These are phyloP conservation scores for Syncerus caffer DNA, from an alignment of 2,797 vertebrate genomes.

Conservation along the genomic window DNA sequence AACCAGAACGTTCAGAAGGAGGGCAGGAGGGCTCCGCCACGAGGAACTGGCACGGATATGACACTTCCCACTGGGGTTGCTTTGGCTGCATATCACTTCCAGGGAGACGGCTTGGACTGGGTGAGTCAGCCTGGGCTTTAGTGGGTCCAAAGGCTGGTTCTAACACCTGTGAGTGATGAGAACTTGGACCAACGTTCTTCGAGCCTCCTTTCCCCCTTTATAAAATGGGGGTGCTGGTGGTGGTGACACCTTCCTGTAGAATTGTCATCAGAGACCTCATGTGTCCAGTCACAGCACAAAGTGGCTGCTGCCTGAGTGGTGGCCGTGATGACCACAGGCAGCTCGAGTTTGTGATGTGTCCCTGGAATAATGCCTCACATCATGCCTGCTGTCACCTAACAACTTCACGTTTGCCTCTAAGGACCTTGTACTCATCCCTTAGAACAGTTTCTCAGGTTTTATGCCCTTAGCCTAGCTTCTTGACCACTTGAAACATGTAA, in stretches of 20 bases:
- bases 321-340: background rate
- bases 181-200: background rate
- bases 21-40: background rate
- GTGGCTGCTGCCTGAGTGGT: background rate
- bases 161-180: background rate
- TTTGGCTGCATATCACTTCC: background rate
- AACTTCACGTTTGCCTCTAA: background rate
- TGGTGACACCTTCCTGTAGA: background rate
- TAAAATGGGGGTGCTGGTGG: no score
- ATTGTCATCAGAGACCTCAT: background rate
- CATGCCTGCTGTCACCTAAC: background rate
- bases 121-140: background rate
- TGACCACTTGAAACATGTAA: background rate
- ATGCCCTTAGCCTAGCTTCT: background rate
- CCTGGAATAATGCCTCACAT: background rate
- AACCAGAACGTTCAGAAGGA: accelerated
- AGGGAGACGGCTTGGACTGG: background rate
- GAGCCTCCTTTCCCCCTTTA: background rate
- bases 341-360: background rate
- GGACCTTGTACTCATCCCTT: background rate
- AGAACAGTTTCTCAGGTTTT: background rate
- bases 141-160: background rate
- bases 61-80: background rate
- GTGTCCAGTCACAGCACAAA: background rate
- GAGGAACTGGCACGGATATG: accelerated